Base-by-base conservation (phyloP, 2,797 vertebrate species). In the Okamejei kenojei region DNA sequence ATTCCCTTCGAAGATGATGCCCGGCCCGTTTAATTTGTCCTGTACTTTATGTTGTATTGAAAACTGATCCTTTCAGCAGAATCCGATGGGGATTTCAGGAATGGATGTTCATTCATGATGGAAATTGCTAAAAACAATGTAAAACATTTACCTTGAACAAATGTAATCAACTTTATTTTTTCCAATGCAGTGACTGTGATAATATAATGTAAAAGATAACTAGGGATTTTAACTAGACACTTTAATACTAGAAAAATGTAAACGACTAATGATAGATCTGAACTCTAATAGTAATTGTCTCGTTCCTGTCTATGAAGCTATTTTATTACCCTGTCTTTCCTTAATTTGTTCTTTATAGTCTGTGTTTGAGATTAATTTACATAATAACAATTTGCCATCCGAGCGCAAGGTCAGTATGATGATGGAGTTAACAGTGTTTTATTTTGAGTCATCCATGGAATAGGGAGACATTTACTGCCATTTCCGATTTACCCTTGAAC, bases 221-320 rank as follows among this genome's bases (percentile, higher is more conserved):
- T 15, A 29, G 82, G 21, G 58, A 54, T 13, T 84, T 54, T 54
- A 54, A 54, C 45, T 54, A 58, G 54, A 84, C 29, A 9, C 23
- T 84, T 84, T 58, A 84, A 84, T 84, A 54, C 81, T 54, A 84
- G 45, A 61, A n/a, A 86, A 54, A 86, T 63, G 58, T 4, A 86
- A 65, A 29, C n/a, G n/a, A 86, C 61, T 19, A 86, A 63, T 77
- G 21, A 61, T 32, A 61, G 1, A 86, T 13, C 29, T 86, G 26
- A 58, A 63, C 11, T 86, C 26, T 61, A 58, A 84, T n/a, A 63
- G 4, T 63, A 86, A 86, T 86, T 63, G 63, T 29, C 61, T 63
- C n/a, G 10, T 29, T 6, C 58, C 7, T 32, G 29, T 29, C 38
- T 58, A 63, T 86, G 23, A 86, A 13, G 82, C 19, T 63, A 58